Base-by-base conservation (phyloP, 2,797 vertebrate genomes). In the Triplophysa bombifrons region DNA sequence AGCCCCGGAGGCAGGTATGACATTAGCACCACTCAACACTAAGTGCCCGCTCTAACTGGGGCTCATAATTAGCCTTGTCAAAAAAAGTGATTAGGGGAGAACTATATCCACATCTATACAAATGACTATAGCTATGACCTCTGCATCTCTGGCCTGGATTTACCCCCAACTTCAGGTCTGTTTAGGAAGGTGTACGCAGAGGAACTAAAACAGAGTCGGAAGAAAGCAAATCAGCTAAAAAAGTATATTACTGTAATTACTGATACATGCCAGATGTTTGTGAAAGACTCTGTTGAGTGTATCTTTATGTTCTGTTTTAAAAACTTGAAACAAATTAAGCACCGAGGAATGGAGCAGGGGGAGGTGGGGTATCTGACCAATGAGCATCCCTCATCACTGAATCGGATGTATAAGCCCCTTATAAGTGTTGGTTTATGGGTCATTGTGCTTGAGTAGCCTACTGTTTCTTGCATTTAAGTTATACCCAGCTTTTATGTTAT, bases 71-170 rank as follows among this genome's bases (percentile, higher is more conserved):
- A 76, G 58, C 55, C 69, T 10, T 65, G 70, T 82, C 70, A 80
- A 76, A 76, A 78, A 65, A 50, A 56, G 60, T 80, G 74, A 81
- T 85, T 81, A 84, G 27, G 48, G 48, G 68, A 77, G 69, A 19
- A n/a, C 12, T 1, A 61, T 48, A 85, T 76, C 60, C 67, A 64
- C 66, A 75, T 75, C 55, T 67, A 73, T 74, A 50, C 78, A 65
- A 61, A 27, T 27, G 51, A 46, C 27, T 50, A 41, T 58, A 58
- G 51, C 72, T 20, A 19, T 74, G 76, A 83, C 76, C 76, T 75
- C 65, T 64, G 41, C 25, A 12, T n/a, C 71, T 70, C 48, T 82
- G 66, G 65, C 65, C 50, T 4, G n/a, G 53, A 65, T 80, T 71
- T 71, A 51, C 66, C 72, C 76, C 17, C 38, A 60, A 48, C 48